Evolutionary conservation across 2,113 vertebrate genomes (phyloP), one percentile per base, ranked within the genome.

Genomic region (Ascaphus truei): DNA sequence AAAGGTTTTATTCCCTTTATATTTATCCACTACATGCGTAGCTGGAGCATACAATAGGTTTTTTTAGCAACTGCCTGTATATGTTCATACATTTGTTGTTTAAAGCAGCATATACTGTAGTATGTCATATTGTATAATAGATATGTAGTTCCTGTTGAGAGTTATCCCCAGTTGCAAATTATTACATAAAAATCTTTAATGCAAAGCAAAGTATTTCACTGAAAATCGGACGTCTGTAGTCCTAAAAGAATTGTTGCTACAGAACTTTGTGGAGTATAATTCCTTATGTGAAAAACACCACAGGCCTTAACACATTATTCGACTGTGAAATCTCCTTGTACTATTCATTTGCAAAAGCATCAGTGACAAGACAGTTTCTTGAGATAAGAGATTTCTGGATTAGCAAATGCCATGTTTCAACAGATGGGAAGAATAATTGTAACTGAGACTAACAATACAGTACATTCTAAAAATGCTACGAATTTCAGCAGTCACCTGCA

Each of bases 281-380:
- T 59, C 9, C 50, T 59, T 68, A 68, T 20, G n/a, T 59, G 23
- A 26, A 41, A 34, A 61, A 39, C 37, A 37, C 43, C 23, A 51
- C 27, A 64, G 53, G 22, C 29, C 15, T 56, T 48, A 22, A 47
- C 55, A 50, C 60, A 30, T 52, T 13, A 51, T 41, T 60, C 43
- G 51, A 7, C 33, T 59, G 25, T 69, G 45, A 69, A 29, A 18
- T 22, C 33, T 37, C 45, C 30, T 51, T 60, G 43, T 41, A 29
- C 12, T 16, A 27, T 69, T 60, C 26, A 50, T 51, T 51, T 69
- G 41, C 47, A 29, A 61, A 60, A 69, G 25, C 43, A 59, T 60
- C 33, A 60, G 37, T 23, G 57, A 69, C 30, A 30, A 51, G 33
- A 20, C 4, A 5, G 12, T 47, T 59, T 68, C 31, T 59, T 43